A percentile compares a stretch with the other conserved stretches of the same genome.
phyloP scores from a whole-genome alignment of 35 echinoderm and acorn worm species.

The Lytechinus variegatus region DNA sequence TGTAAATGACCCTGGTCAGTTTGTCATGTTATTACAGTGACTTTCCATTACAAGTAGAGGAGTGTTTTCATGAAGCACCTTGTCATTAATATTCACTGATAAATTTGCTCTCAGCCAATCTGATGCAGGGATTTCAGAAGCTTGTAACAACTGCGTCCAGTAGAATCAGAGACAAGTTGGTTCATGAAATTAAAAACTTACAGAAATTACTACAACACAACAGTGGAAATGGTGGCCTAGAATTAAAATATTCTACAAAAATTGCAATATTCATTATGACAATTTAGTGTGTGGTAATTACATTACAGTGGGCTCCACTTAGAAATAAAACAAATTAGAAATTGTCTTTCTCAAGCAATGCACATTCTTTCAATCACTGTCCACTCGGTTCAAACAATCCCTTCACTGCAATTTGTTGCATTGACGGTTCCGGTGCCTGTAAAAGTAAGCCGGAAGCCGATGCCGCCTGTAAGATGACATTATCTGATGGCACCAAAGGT shows the following conservation, averaged over 20 bases:
- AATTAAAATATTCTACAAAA: neutral
- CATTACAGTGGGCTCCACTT: neutral
- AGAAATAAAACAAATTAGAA: neutral
- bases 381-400: neutral
- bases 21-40: no score
- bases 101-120: no score
- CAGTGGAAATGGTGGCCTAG: no score
- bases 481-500: neutral
- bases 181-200: no score
- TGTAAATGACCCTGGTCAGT: no score
- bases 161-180: no score
- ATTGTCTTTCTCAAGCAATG: neutral
- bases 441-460: neutral
- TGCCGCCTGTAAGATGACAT: neutral
- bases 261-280: neutral
- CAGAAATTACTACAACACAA: no score
- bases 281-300: neutral
- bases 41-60: no score
- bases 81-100: no score
- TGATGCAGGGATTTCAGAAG: no score
- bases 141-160: no score
- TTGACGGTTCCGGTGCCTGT: conserved; percentile 1
- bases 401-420: neutral
- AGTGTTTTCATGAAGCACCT: no score
- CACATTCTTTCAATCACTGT: neutral